phyloP scores from a whole-genome alignment of 2,113 vertebrate genomes.

The Symphodus melops region DNA sequence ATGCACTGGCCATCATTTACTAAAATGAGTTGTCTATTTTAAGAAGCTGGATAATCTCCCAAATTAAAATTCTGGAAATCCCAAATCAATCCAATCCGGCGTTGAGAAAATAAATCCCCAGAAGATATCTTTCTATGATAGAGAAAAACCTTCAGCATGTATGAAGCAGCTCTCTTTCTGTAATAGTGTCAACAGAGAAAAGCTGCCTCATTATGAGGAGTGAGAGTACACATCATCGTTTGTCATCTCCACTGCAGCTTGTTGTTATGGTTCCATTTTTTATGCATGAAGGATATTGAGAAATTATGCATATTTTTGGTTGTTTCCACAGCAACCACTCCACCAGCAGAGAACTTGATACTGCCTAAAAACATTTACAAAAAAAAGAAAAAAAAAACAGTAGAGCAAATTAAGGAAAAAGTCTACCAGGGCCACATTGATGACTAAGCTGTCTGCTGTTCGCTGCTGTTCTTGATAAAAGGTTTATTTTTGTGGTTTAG shows the following conservation, averaged over 20 bases:
- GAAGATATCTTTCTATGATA: too few species aligned
- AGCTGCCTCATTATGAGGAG: not conserved
- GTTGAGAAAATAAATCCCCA: too few species aligned
- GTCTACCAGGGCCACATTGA: constrained; percentile 14
- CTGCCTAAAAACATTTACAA: constrained; percentile 2
- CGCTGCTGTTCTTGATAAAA: not conserved
- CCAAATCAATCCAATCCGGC: too few species aligned
- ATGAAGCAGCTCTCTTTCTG: not conserved
- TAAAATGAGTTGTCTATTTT: not conserved
- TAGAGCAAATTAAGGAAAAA: not conserved
- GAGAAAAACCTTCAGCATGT: too few species aligned
- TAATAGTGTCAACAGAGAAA: not conserved
- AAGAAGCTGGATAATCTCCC: not conserved
- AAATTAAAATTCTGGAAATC: too few species aligned
- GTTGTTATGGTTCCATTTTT: constrained; percentile 16
- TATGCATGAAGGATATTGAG: constrained; percentile 2
- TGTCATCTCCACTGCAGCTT: constrained; percentile 4
- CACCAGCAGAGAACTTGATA: constrained; percentile 17
- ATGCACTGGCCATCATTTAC: too few species aligned
- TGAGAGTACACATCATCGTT: not conserved
- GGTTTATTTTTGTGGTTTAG: too few species aligned
- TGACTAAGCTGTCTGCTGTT: not conserved
- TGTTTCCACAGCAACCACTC: constrained; percentile 65
- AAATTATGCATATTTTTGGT: constrained; percentile 18
- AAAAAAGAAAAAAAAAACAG: constrained; percentile 6